Base-by-base conservation (phyloP, 2,888 invertebrate species). In the Portevinia maculata region DNA sequence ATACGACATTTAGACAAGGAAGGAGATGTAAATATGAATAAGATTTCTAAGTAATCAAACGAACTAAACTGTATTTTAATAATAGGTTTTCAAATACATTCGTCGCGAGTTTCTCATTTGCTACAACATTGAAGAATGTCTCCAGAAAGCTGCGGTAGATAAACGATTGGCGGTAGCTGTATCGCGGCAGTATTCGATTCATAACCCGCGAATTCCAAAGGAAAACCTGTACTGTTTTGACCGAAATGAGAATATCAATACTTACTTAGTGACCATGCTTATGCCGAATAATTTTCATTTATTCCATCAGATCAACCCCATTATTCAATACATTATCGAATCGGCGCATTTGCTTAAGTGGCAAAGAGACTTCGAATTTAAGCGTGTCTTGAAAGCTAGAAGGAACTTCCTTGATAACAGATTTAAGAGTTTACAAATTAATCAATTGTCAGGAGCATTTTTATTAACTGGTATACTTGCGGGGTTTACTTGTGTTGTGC, bases 331-430 rank as follows among this genome's bases (percentile, higher is more conserved):
- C 15, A 86, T 89, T 1, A 88, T 89, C 15, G 91, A 91, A 62
- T 89, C 89, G 39, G 91, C 90, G 0, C 88, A 90, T 41, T 87
- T 90, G 85, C 87, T 88, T 13, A 90, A 90, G 71, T 91, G 90
- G 90, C 87, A 88, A 1, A 85, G 88, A 0, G 90, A 90, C 17
- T 64, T 90, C 73, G 88, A 89, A 37, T 86, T 87, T 86, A 85
- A 86, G 7, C 88, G 89, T 24, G 85, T 84, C 46, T 86, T 89
- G 6, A 87, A 86, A 46, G 88, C 44, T 1, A 34, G 46, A 13
- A 32, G 41, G 13, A 46, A 30, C 1, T 0, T 17, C 3, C 37
- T 86, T 1, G 87, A 88, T 50, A 85, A 84, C 17, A 70, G 79
- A 1, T 86, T 88, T 11, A 86, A 86, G 55, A 85, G 86, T 7